Evolutionary conservation across 2,113 vertebrate species (phyloP), one percentile per base, ranked within the genome.

Genomic region (Dipodomys spectabilis): DNA sequence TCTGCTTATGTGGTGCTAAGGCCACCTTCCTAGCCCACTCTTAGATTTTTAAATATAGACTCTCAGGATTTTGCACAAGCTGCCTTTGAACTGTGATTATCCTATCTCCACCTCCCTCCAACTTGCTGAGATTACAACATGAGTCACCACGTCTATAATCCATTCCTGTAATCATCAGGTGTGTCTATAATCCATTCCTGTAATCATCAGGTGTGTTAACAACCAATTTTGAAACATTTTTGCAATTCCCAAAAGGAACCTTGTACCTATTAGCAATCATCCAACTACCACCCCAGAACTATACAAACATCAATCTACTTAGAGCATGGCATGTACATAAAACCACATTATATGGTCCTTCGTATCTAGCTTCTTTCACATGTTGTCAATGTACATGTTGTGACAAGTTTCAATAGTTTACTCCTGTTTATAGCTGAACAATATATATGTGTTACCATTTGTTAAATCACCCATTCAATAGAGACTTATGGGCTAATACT

Each of bases 201-300:
- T n/a, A n/a, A n/a, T n/a, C 35, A 35, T 35, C 35, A 35, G 35
- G 35, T 35, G 35, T 35, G 35, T 35, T n/a, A 39, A 39, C 39
- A 39, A 62, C 22, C 86, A 92, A 89, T 72, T 78, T 73, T 32
- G 45, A 72, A 82, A 32, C 27, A 88, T 65, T 82, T 80, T 49
- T 16, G 71, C 49, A 9, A 71, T 12, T 30, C 15, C 39, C 32
- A 30, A 82, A 77, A 62, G 71, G 92, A 95, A 60, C 19, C 20
- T 27, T 9, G 20, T 35, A 27, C 18, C 32, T 20, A 20, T 62
- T 19, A 68, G 45, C 44, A 86, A 35, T 19, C 9, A 2, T n/a
- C 22, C 19, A 82, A 72, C 19, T 57, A 12, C 20, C 7, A 64
- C 2, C 23, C 30, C 9, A 30, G 35, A 12, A 23, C 53, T 57